Evolutionary conservation across 2,888 invertebrate genomes (phyloP).

Genomic region (Drosophila ustulata): DNA sequence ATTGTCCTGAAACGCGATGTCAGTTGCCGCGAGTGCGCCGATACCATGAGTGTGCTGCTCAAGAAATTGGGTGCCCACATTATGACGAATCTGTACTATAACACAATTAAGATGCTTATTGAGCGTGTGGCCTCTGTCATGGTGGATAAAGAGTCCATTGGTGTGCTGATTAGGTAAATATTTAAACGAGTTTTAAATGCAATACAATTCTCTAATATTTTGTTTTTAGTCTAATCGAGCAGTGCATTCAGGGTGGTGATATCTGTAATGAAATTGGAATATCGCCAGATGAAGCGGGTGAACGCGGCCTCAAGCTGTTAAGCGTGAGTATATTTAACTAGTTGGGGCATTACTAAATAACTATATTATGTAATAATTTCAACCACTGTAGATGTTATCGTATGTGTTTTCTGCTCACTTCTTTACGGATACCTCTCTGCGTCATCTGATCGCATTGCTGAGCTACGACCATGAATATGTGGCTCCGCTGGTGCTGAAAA

Average conservation of each 20-base stretch:
- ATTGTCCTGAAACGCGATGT: constrained; percentile 94
- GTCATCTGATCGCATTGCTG: constrained; percentile 90
- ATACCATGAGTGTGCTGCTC: constrained; percentile 92
- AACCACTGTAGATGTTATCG: constrained; percentile 87
- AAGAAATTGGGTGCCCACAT: constrained; percentile 97
- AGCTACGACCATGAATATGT: constrained; percentile 90
- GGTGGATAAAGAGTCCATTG: constrained; percentile 95
- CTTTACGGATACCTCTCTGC: constrained; percentile 93
- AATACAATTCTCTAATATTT: not conserved
- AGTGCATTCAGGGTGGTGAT: constrained; percentile 90
- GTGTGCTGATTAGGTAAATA: constrained; percentile 88
- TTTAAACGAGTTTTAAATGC: not conserved
- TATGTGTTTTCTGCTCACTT: constrained; percentile 97
- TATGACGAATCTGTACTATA: constrained; percentile 97
- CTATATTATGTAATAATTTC: not conserved
- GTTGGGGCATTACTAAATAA: not conserved
- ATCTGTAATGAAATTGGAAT: constrained; percentile 92
- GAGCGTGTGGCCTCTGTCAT: constrained; percentile 98
- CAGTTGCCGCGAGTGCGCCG: constrained; percentile 97
- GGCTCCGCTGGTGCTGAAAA: constrained; percentile 92
- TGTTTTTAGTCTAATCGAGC: constrained; percentile 86
- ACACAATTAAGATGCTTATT: constrained; percentile 97
- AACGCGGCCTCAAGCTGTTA: constrained; percentile 94
- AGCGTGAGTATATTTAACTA: constrained; percentile 86
- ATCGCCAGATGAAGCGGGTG: constrained; percentile 92